Base-by-base conservation (phyloP, 2,888 invertebrate genomes). In the Apoderus coryli region DNA sequence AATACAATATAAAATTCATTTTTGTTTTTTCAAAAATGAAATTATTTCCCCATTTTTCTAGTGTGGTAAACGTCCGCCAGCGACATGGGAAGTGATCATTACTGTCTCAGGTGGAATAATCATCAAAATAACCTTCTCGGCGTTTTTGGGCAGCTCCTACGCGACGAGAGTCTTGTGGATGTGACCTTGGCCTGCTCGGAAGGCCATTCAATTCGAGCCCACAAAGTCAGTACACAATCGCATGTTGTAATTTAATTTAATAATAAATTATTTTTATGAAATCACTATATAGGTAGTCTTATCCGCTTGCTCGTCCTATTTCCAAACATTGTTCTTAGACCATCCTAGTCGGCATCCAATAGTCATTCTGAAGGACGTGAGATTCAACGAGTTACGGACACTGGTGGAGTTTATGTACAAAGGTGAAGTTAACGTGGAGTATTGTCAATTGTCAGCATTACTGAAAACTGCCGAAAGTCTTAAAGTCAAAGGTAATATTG, bases 31-130 rank as follows among this genome's bases (percentile, higher is more conserved):
- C n/a, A n/a, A n/a, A n/a, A n/a, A n/a, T n/a, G n/a, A n/a, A n/a
- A n/a, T n/a, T n/a, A n/a, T n/a, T n/a, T n/a, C n/a, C n/a, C n/a
- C n/a, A n/a, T n/a, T n/a, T n/a, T n/a, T n/a, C n/a, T n/a, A 19
- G 19, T 19, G 7, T 6, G 19, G 19, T n/a, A 19, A n/a, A 6
- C 19, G 19, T 6, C 7, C 6, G 19, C 7, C 19, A n/a, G 19
- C 35, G 40, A 38, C 35, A 84, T 85, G 84, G 85, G 85, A 79
- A 86, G 86, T 85, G 86, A 89, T 81, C 88, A 88, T 72, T 89
- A 88, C 77, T 88, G 88, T 76, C 79, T 89, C 74, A 85, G 88
- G 81, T 89, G 88, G 88, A 89, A 88, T 77, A 88, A 89, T 84
- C 88, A 89, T 84, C 86, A 86, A 76, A 85, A 82, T 76, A 89